A percentile compares a stretch with the other conserved stretches of the same genome.
Evolutionary conservation across 2,113 vertebrate genomes (phyloP).

Genomic region (Nothoprocta pentlandii): DNA sequence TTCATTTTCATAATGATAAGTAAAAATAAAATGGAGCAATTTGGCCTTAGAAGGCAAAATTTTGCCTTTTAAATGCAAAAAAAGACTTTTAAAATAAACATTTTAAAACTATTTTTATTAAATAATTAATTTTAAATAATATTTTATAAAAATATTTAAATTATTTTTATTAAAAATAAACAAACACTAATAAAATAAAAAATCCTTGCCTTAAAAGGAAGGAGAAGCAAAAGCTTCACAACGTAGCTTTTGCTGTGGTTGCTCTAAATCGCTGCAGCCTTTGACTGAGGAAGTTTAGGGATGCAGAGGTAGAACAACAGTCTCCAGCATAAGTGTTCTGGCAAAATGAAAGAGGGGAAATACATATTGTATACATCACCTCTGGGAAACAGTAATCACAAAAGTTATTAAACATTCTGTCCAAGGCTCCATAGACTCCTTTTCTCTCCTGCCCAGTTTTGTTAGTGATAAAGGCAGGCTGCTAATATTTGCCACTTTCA

Average conservation of each 20-base stretch:
- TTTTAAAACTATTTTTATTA: no score
- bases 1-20: neutral
- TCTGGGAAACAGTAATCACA: constrained; percentile 76
- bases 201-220: neutral
- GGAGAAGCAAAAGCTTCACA: neutral
- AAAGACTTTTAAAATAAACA: no score
- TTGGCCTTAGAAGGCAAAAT: neutral
- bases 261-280: constrained; percentile 51
- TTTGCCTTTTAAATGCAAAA: no score
- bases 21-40: neutral
- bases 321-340: constrained; percentile 49
- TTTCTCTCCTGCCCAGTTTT: constrained; percentile 67
- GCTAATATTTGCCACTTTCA: constrained; percentile 78
- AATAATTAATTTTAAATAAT: no score
- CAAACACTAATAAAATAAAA: no score
- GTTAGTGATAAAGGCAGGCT: constrained; percentile 77
- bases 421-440: constrained; percentile 71
- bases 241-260: neutral
- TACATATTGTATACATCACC: constrained; percentile 76
- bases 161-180: no score
- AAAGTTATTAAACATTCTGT: constrained; percentile 81
- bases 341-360: constrained; percentile 68
- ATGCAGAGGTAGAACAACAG: constrained; percentile 64
- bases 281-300: constrained; percentile 64
- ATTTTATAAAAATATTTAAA: no score